These are phyloP conservation scores for Diphyllodes magnificus DNA, from an alignment of 2,113 vertebrate species.

Conservation along the genomic window DNA sequence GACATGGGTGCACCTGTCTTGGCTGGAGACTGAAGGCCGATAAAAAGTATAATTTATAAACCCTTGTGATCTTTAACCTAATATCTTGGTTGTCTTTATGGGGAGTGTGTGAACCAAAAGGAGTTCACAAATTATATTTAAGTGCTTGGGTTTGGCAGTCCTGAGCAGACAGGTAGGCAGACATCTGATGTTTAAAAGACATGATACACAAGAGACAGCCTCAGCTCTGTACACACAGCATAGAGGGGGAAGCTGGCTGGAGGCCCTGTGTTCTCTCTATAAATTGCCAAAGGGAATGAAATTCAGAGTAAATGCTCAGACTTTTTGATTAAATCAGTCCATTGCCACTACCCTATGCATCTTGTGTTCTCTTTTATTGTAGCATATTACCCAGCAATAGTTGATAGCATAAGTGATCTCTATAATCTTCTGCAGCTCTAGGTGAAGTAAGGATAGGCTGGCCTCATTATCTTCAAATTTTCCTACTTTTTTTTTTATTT, in stretches of 20 bases:
- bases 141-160: background rate
- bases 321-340: slow-evolving; percentile 24
- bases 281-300: slow-evolving; percentile 14
- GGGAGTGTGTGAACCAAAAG: background rate
- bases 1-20: background rate
- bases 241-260: background rate
- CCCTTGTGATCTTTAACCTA: background rate
- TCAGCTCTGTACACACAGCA: background rate
- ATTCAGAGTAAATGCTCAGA: background rate
- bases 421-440: background rate
- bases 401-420: background rate
- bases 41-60: background rate
- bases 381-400: background rate
- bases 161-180: background rate
- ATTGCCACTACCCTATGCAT: background rate
- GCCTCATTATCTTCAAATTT: slow-evolving; percentile 27
- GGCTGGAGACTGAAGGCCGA: background rate
- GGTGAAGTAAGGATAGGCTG: background rate
- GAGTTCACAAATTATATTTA: background rate
- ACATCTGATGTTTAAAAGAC: background rate
- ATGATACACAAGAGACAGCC: background rate
- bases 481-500: background rate
- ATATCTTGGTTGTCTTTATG: background rate
- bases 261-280: background rate
- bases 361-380: slow-evolving; percentile 6